Conservation (phyloP, 2,888 invertebrate genomes). For the Perizoma flavofasciatum region DNA sequence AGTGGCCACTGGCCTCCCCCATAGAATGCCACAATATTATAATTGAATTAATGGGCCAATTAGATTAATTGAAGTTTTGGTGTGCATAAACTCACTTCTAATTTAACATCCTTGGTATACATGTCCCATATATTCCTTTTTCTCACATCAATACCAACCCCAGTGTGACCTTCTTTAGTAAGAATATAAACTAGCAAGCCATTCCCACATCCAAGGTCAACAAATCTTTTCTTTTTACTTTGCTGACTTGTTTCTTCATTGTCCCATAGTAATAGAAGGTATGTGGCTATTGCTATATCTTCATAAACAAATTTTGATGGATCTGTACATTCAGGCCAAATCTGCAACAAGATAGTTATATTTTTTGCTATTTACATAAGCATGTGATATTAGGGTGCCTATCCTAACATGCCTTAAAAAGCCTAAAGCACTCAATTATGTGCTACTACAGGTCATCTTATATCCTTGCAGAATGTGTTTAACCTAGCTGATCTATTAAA, state of each 20-base stretch:
- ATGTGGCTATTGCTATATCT: slow-evolving; percentile 97
- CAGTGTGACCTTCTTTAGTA: slow-evolving; percentile 91
- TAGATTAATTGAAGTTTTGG: too few relatives aligned
- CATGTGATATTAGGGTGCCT: neutral
- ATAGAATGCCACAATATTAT: neutral
- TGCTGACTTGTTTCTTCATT: slow-evolving; percentile 65
- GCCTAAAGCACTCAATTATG: too few relatives aligned
- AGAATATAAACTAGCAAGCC: slow-evolving; percentile 96
- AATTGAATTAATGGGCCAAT: too few relatives aligned
- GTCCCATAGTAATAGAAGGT: slow-evolving; percentile 92
- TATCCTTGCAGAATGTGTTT: too few relatives aligned
- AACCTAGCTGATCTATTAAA: too few relatives aligned
- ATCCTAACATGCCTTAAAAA: too few relatives aligned
- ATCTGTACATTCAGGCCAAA: slow-evolving; percentile 97
- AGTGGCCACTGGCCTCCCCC: too few relatives aligned
- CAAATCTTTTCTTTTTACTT: slow-evolving; percentile 86
- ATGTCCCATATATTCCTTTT: slow-evolving; percentile 94
- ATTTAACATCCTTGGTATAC: slow-evolving; percentile 85
- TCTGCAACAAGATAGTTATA: slow-evolving; percentile 66
- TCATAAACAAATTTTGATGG: slow-evolving; percentile 98
- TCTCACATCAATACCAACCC: slow-evolving; percentile 93
- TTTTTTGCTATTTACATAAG: neutral
- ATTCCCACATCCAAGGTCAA: slow-evolving; percentile 99
- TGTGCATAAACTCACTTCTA: slow-evolving; percentile 81
- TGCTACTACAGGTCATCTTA: too few relatives aligned